Evolutionary conservation across 2,113 vertebrate species (phyloP).

Genomic region (Nycticryphes semicollaris): DNA sequence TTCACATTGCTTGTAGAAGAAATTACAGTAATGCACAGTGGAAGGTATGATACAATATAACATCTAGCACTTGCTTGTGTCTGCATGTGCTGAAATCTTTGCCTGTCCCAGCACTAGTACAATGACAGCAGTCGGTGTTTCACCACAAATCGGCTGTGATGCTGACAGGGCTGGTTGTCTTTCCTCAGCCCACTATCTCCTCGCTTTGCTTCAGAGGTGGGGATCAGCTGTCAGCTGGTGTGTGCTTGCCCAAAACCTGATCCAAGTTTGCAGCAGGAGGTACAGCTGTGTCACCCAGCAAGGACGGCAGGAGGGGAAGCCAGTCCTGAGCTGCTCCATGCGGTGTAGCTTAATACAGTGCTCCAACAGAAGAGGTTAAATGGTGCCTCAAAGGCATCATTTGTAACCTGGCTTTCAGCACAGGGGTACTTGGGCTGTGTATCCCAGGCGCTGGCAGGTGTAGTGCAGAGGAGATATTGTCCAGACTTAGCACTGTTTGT

Average conservation of each 20-base stretch:
- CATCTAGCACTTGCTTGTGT: background rate
- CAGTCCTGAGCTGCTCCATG: background rate
- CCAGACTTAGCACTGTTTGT: background rate
- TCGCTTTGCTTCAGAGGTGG: background rate
- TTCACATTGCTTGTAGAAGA: background rate
- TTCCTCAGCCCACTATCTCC: background rate
- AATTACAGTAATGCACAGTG: background rate
- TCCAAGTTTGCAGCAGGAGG: accelerated
- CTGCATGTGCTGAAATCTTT: accelerated
- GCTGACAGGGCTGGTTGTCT: background rate
- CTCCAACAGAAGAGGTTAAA: background rate
- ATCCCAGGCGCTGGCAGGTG: background rate
- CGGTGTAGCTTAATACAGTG: accelerated
- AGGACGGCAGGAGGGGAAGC: accelerated
- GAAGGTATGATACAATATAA: accelerated
- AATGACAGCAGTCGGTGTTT: background rate
- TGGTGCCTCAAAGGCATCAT: background rate
- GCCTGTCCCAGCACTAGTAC: background rate
- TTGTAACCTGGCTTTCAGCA: background rate
- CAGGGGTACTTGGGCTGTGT: background rate
- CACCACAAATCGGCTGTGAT: accelerated
- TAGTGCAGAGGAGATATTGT: background rate
- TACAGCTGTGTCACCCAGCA: background rate
- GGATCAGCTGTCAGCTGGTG: background rate
- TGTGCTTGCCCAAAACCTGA: background rate